Evolutionary conservation across 2,888 invertebrate species (phyloP).

Genomic region (Notodonta ziczac): DNA sequence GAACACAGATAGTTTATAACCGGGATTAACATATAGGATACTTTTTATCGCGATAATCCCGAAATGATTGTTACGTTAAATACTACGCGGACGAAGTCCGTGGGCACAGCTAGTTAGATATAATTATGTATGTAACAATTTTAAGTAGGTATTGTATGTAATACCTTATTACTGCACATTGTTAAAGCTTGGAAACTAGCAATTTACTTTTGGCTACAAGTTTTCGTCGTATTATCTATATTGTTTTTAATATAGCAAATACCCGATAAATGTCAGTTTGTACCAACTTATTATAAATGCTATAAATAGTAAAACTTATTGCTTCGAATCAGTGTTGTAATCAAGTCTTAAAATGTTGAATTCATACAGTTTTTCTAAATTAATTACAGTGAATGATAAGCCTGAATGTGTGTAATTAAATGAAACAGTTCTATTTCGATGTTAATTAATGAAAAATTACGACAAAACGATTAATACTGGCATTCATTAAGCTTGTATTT

Average conservation of each 20-base stretch:
- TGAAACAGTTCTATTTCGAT: neutral
- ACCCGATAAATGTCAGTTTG: neutral
- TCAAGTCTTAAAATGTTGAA: constrained; percentile 1
- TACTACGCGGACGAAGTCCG: no score
- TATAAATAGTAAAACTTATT: neutral
- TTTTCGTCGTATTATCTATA: neutral
- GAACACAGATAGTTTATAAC: no score
- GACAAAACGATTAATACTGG: neutral
- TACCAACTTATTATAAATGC: neutral
- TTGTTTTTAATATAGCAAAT: neutral
- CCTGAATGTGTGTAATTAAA: neutral
- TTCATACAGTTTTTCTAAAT: neutral
- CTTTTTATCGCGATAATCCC: no score
- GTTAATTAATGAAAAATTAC: neutral
- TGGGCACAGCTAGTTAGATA: no score
- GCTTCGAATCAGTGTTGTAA: neutral
- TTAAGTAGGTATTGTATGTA: no score
- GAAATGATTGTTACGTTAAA: no score
- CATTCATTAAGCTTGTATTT: neutral
- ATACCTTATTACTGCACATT: no score
- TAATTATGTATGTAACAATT: no score
- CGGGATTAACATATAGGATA: no score
- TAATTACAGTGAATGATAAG: neutral
- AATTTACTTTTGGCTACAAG: neutral
- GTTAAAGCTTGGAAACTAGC: no score